Evolutionary conservation across 2,797 vertebrate genomes (phyloP).

Genomic region (Mus spretus): DNA sequence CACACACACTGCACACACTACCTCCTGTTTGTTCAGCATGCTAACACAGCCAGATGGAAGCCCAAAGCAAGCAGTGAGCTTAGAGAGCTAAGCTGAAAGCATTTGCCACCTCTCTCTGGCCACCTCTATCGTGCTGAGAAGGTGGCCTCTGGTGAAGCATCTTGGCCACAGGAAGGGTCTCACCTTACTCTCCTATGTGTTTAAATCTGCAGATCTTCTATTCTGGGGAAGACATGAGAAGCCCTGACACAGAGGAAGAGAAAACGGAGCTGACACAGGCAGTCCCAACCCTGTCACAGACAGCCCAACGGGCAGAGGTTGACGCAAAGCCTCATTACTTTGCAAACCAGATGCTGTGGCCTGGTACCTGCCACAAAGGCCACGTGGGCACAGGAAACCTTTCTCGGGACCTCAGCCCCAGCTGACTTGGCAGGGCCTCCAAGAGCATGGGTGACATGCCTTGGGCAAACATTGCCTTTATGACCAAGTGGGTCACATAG

Average conservation of each 20-base stretch:
- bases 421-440: constrained; percentile 70
- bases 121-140: neutral
- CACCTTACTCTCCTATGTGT: neutral
- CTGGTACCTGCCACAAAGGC: constrained; percentile 88
- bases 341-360: constrained; percentile 86
- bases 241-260: constrained; percentile 75
- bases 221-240: constrained; percentile 95
- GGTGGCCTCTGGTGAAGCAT: rapidly evolving
- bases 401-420: constrained; percentile 76
- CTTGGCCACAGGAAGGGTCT: neutral
- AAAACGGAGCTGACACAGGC: constrained; percentile 87
- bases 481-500: neutral
- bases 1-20: neutral
- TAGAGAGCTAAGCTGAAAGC: neutral
- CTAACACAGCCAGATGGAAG: rapidly evolving
- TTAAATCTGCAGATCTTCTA: constrained; percentile 92
- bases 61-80: neutral
- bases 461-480: constrained; percentile 75
- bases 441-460: constrained; percentile 63
- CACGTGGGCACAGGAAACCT: constrained; percentile 74
- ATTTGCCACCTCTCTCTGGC: neutral
- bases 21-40: neutral
- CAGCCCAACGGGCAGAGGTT: constrained; percentile 92
- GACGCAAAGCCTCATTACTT: constrained; percentile 83
- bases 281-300: constrained; percentile 93